phyloP scores from a whole-genome alignment of 1,140 invertebrate genomes.

The Odontomachus brunneus region DNA sequence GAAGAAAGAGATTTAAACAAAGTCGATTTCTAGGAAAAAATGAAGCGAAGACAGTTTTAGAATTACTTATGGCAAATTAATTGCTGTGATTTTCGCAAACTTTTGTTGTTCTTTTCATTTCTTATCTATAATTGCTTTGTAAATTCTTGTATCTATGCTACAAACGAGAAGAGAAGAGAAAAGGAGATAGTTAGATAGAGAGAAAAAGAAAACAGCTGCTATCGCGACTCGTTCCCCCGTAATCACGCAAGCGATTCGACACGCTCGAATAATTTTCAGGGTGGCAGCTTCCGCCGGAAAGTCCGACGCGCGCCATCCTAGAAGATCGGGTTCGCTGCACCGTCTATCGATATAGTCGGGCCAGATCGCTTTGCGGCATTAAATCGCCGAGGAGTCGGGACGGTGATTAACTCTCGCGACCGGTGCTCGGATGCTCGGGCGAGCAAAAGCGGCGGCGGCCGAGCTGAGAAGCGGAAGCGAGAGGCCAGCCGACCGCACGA shows the following conservation, averaged over 20 bases:
- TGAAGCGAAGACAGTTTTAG: too few relatives aligned
- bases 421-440: not conserved
- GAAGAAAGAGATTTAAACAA: too few relatives aligned
- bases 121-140: not conserved
- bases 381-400: constrained; percentile 59
- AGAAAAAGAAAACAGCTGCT: not conserved
- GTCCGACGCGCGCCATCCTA: constrained; percentile 37
- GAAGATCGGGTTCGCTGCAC: constrained; percentile 69
- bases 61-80: too few relatives aligned
- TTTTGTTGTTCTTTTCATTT: too few relatives aligned
- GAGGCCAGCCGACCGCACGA: constrained; percentile 11
- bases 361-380: constrained; percentile 17
- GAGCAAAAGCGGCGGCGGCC: too few relatives aligned
- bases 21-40: too few relatives aligned
- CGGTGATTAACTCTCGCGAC: constrained; percentile 63
- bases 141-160: not conserved
- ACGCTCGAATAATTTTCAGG: constrained; percentile 79
- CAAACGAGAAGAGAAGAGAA: not conserved
- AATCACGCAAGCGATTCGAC: constrained; percentile 66
- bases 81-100: too few relatives aligned
- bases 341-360: constrained; percentile 44
- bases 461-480: constrained; percentile 33
- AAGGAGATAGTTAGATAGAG: too few relatives aligned
- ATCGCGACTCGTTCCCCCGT: constrained; percentile 51
- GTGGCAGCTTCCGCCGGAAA: constrained; percentile 78